phyloP scores from a whole-genome alignment of 2,888 invertebrate species.

The Troides oblongomaculatus region DNA sequence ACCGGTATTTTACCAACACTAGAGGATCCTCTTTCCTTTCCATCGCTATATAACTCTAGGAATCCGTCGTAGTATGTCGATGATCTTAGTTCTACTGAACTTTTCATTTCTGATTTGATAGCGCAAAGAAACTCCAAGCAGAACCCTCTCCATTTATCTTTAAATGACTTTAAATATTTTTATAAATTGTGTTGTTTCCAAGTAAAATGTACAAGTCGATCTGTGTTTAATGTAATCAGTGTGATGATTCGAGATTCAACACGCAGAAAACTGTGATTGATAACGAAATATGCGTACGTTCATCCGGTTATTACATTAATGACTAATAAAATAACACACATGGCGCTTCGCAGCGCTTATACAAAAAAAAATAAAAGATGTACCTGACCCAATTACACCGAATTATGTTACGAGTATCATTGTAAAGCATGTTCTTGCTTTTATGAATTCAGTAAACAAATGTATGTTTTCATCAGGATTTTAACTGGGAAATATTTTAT shows the following conservation, averaged over 20 bases:
- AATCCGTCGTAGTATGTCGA: too few species aligned
- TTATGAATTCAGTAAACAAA: slow-evolving; percentile 11
- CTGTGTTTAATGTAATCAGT: too few species aligned
- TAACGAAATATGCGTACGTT: slow-evolving; percentile 15
- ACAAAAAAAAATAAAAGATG: slow-evolving; percentile 55
- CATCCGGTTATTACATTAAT: slow-evolving; percentile 61
- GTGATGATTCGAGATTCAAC: background rate
- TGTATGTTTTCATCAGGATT: background rate
- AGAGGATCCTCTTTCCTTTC: too few species aligned
- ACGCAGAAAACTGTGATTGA: slow-evolving; percentile 13
- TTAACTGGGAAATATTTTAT: background rate
- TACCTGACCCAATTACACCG: slow-evolving; percentile 58
- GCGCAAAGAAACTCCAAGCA: too few species aligned
- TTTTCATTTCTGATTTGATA: too few species aligned
- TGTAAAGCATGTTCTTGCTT: slow-evolving; percentile 16
- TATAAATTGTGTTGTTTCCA: too few species aligned
- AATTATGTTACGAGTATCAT: slow-evolving; percentile 33
- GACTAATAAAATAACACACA: slow-evolving; percentile 54
- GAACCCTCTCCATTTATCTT: too few species aligned
- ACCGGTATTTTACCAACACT: too few species aligned
- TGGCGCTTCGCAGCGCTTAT: slow-evolving; percentile 34
- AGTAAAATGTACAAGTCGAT: too few species aligned
- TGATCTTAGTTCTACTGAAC: too few species aligned
- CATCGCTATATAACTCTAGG: too few species aligned
- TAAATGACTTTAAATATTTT: too few species aligned